Evolutionary conservation across 2,888 invertebrate species (phyloP).

Genomic region (Deilephila elpenor): DNA sequence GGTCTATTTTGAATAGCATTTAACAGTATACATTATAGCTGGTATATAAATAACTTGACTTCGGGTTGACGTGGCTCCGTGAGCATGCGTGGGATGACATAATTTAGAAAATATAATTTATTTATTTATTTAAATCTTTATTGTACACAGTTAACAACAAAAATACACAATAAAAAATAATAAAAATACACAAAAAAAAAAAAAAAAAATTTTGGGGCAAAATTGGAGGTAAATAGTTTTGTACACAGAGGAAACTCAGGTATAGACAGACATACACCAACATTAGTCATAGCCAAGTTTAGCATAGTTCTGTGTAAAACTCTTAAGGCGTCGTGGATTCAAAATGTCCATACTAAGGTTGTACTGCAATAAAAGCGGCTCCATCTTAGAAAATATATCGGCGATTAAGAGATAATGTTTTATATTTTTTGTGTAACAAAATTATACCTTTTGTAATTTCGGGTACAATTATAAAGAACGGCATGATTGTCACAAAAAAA

Average conservation of each 20-base stretch:
- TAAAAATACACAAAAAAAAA: too few relatives aligned
- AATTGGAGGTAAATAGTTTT: not conserved
- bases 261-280: not conserved
- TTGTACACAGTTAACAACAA: too few relatives aligned
- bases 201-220: not conserved
- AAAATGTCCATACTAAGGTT: not conserved
- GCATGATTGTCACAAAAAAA: conserved; percentile 12
- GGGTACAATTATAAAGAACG: not conserved
- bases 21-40: conserved; percentile 37
- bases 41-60: not conserved
- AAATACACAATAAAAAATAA: too few relatives aligned
- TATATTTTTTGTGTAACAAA: not conserved
- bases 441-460: not conserved
- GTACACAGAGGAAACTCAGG: not conserved
- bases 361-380: not conserved
- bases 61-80: not conserved
- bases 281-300: too few relatives aligned
- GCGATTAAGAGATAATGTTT: not conserved
- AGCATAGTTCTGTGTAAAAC: too few relatives aligned
- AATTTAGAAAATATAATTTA: not conserved
- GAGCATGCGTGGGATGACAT: not conserved
- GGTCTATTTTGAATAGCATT: conserved; percentile 43
- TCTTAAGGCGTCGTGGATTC: too few relatives aligned
- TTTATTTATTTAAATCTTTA: too few relatives aligned
- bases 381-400: not conserved